A percentile compares a stretch with the other conserved stretches of the same genome.
Conservation (phyloP, 2,888 invertebrate genomes). For the Terebella lapidaria region DNA sequence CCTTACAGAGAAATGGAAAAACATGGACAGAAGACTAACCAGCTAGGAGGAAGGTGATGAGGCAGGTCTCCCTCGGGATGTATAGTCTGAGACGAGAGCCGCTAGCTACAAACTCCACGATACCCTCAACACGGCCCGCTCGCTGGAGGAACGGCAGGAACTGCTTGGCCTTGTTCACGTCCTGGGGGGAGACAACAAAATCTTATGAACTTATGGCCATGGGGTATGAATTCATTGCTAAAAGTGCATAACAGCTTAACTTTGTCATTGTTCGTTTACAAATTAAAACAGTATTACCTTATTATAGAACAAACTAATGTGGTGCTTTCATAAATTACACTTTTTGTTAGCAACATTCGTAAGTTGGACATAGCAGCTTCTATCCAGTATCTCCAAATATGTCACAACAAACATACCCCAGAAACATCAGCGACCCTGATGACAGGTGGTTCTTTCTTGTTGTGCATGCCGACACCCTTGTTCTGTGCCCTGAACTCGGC, state of each 20-base stretch:
- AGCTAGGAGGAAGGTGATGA: conserved; percentile 89
- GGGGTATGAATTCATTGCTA: background rate
- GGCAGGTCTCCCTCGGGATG: conserved; percentile 88
- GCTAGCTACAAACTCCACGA: conserved; percentile 94
- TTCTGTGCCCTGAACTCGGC: conserved; percentile 92
- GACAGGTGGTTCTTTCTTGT: conserved; percentile 69
- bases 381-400: no score
- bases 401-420: conserved; percentile 52
- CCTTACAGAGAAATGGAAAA: no score
- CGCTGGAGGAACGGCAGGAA: conserved; percentile 91
- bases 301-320: no score
- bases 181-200: conserved; percentile 54
- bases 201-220: background rate
- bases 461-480: conserved; percentile 53
- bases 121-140: conserved; percentile 81
- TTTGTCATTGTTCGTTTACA: no score
- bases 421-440: conserved; percentile 85
- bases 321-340: no score
- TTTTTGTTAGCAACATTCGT: no score
- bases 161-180: conserved; percentile 73
- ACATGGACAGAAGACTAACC: no score
- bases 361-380: no score
- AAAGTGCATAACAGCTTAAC: background rate
- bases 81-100: conserved; percentile 90
- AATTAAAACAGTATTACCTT: no score